These are phyloP conservation scores for Stenoptilia bipunctidactyla DNA, from an alignment of 2,888 invertebrate species.

Conservation along the genomic window DNA sequence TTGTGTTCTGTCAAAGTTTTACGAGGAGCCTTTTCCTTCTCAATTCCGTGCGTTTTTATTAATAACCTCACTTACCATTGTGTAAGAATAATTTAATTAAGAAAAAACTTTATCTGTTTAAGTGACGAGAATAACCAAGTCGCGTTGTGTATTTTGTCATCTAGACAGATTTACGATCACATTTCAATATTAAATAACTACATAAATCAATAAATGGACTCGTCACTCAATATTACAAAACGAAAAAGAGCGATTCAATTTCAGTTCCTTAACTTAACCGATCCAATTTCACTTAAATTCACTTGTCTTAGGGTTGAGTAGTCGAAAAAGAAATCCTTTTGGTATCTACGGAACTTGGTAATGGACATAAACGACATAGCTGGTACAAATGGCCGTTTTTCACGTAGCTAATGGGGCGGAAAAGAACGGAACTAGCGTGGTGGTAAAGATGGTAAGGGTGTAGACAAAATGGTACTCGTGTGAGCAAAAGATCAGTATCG, in stretches of 20 bases:
- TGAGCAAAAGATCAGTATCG: conserved; percentile 10
- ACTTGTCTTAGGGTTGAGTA: conserved; percentile 38
- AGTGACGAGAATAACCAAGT: too few species aligned
- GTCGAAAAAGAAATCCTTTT: conserved; percentile 37
- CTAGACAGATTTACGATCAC: too few species aligned
- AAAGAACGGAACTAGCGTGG: conserved; percentile 50
- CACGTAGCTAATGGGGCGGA: conserved; percentile 58
- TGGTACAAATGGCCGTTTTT: conserved; percentile 58
- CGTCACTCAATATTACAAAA: too few species aligned
- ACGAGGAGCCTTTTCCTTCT: too few species aligned
- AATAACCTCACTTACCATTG: too few species aligned
- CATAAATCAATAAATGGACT: too few species aligned
- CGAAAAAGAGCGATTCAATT: not conserved
- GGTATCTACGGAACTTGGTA: conserved; percentile 53
- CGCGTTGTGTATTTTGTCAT: too few species aligned
- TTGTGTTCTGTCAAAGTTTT: too few species aligned
- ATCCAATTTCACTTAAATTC: conserved; percentile 34
- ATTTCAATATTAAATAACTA: too few species aligned
- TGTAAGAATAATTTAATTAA: too few species aligned
- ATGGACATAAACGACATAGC: conserved; percentile 57
- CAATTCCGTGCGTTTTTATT: too few species aligned
- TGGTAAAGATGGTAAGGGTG: conserved; percentile 44
- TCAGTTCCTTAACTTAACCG: conserved; percentile 15
- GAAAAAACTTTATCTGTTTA: too few species aligned
- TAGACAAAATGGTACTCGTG: conserved; percentile 27